These are phyloP conservation scores for Hesperophylax magnus DNA, from an alignment of 1,140 invertebrate species.

Conservation along the genomic window DNA sequence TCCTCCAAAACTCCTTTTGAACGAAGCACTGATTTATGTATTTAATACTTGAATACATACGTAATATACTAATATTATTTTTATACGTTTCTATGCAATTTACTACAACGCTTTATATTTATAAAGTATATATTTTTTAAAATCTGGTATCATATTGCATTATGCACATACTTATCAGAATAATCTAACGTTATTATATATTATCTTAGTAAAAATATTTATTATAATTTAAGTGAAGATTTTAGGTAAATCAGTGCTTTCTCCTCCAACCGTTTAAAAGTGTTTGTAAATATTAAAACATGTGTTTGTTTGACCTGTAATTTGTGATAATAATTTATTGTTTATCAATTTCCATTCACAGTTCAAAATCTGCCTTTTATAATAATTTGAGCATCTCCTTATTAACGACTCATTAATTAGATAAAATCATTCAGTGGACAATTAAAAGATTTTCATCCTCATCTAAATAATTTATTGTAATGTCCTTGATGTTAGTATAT, in stretches of 20 bases:
- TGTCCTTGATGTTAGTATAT: too few relatives aligned
- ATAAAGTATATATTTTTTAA: neutral
- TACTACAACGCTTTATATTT: neutral
- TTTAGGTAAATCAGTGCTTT: slow-evolving; percentile 6
- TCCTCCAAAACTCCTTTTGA: too few relatives aligned
- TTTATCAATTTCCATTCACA: too few relatives aligned
- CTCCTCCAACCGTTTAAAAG: neutral
- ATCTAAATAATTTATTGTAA: too few relatives aligned
- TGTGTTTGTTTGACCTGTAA: neutral
- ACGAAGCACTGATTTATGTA: slow-evolving; percentile 3
- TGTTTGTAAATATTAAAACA: slow-evolving; percentile 5
- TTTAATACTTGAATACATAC: neutral
- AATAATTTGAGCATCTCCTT: too few relatives aligned
- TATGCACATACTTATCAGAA: neutral
- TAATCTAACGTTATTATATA: neutral
- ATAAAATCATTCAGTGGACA: too few relatives aligned
- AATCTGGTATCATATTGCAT: too few relatives aligned
- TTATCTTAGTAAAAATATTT: neutral
- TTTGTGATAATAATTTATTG: neutral
- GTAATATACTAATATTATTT: neutral
- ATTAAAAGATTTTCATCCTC: too few relatives aligned
- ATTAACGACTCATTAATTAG: too few relatives aligned
- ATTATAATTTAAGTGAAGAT: too few relatives aligned
- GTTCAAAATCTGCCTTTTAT: too few relatives aligned
- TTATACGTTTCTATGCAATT: neutral